phyloP scores from a whole-genome alignment of 2,888 invertebrate genomes.

The Melinopterus prodromus region DNA sequence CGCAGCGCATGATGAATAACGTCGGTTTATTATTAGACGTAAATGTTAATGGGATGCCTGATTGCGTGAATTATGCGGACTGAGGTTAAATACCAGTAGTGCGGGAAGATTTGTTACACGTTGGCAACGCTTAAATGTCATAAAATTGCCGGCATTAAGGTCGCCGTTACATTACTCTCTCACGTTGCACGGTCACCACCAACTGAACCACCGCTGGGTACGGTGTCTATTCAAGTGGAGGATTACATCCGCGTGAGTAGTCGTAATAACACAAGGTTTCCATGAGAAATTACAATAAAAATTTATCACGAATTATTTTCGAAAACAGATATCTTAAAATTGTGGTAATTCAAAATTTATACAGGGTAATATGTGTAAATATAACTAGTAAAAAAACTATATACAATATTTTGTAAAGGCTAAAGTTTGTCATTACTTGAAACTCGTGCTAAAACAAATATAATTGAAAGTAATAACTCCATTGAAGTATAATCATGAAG shows the following conservation, averaged over 20 bases:
- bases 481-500: no score
- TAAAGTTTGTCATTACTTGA: no score
- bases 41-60: conserved; percentile 36
- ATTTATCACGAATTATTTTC: no score
- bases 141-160: conserved; percentile 29
- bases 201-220: neutral
- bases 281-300: no score
- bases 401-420: no score
- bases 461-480: no score
- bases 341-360: no score
- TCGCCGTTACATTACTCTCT: conserved; percentile 13
- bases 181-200: neutral
- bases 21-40: conserved; percentile 34
- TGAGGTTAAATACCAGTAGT: conserved; percentile 38
- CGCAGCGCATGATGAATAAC: conserved; percentile 32
- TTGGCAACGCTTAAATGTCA: conserved; percentile 32
- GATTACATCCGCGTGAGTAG: neutral
- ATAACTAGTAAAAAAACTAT: no score
- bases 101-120: conserved; percentile 29
- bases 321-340: no score
- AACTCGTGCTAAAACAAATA: no score
- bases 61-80: conserved; percentile 32
- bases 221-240: neutral
- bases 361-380: no score
- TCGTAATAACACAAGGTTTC: no score